Base-by-base conservation (phyloP, 2,113 vertebrate species). In the Triplophysa siluroides region DNA sequence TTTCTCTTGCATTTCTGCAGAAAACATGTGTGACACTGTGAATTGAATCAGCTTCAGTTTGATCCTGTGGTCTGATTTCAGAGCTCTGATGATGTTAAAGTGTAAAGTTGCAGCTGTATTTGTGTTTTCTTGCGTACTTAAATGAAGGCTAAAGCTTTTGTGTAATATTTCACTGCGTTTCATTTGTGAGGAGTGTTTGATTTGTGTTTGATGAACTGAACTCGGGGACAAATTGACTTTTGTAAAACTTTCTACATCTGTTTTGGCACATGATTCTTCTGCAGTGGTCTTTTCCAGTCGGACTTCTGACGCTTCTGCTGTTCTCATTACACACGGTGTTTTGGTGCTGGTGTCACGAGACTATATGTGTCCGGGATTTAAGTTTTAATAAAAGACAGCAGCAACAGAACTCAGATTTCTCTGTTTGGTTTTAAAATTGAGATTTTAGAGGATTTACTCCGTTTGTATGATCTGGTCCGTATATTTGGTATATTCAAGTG, bases 301-400 rank as follows among this genome's bases (percentile, higher is more conserved):
- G 7, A 26, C 19, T 8, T 78, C 67, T 33, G 64, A 18, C 61
- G 43, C 33, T 16, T 65, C 83, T 85, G 82, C 52, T 78, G 73
- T 87, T 72, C 66, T 85, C 70, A 70, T 82, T 61, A 43, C 67
- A 78, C 70, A 66, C 81, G 79, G 82, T 77, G 79, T 87, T 88
- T 88, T 78, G 90, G 91, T 91, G 91, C 90, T 92, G 87, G 23
- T 29, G 33, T 75, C 76, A 79, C 76, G 79, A 81, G 5, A 73
- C 83, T 84, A 74, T 76, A 76, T 81, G 73, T 78, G 81, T 87
- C 76, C 50, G 33, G 41, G 80, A 69, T 33, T 87, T 80, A 87
- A 88, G 84, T 90, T 86, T 88, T 80, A 86, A 90, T 90, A 87
- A 90, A 88, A 61, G 70, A 61, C 47, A 67, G 73, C 61, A 38